Evolutionary conservation across 1,140 invertebrate species (phyloP), one percentile per base, ranked within the genome.

Genomic region (Drosophila littoralis): DNA sequence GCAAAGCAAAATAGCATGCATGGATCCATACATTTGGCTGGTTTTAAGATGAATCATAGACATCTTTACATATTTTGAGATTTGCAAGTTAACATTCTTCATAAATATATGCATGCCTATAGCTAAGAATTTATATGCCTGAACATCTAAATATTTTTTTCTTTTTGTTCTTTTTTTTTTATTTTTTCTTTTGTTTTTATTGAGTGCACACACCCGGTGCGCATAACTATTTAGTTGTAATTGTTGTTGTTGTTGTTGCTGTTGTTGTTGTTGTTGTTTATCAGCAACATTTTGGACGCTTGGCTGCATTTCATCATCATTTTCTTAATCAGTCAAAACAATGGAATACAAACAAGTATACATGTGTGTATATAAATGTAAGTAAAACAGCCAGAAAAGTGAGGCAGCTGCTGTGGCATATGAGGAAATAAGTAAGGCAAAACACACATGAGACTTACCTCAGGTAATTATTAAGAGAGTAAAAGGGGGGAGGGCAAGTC

Each of bases 291-390:
- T 86, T 86, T 67, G 60, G 32, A 71, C 83, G 82, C 82, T 86
- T 82, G 68, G 82, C 79, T 86, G 82, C 75, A 77, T 88, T 79
- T 77, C n/a, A n/a, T 74, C 68, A 76, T 86, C 61, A 79, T 86
- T 86, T 86, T 86, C 69, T 74, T 84, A 75, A 85, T 84, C 81
- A 84, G 81, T 84, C 73, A 77, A 84, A 80, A 75, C 51, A 68
- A 66, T 75, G 59, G 52, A 65, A 71, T 28, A 77, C 64, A 60
- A 64, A 50, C 40, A 32, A 64, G 43, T 6, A 13, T 50, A 32
- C 32, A 52, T 52, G 35, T 51, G 6, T 51, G 22, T 51, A 32
- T 55, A 55, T 22, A 45, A n/a, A 40, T 32, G 57, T 38, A 17
- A 40, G 22, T 2, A 38, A 65, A 65, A 65, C 35, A 42, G 54